Percentiles rank a stretch among this genome's conserved stretches.
These are phyloP conservation scores for Casuarius casuarius DNA, from an alignment of 2,113 vertebrate species.

Conservation along the genomic window DNA sequence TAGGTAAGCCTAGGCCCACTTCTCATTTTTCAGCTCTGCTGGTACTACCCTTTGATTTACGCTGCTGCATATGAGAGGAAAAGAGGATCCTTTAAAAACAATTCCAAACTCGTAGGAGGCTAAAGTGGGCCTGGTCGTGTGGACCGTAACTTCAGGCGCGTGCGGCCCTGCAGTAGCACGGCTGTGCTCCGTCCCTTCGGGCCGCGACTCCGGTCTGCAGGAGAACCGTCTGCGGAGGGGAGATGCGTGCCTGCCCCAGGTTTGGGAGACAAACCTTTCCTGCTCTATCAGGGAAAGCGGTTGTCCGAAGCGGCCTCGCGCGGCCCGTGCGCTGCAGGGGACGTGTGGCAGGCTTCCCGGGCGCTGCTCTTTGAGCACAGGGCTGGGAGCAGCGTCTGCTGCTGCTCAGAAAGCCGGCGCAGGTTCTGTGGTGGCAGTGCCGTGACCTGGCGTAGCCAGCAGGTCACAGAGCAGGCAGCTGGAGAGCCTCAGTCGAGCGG, in stretches of 20 bases:
- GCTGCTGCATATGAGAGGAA: neutral
- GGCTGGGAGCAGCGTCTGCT: neutral
- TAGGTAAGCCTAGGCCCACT: no score
- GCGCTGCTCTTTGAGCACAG: neutral
- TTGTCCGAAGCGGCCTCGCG: no score
- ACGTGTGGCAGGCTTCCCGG: neutral
- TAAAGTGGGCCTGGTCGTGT: neutral
- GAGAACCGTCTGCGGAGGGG: neutral
- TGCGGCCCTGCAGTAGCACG: neutral
- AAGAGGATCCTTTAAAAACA: neutral
- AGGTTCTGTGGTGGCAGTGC: neutral
- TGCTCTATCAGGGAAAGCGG: neutral
- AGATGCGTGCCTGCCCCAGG: neutral
- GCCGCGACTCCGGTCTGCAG: neutral
- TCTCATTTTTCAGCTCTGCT: neutral
- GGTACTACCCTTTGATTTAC: neutral
- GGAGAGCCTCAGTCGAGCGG: neutral
- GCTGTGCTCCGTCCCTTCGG: neutral
- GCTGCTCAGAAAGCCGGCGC: no score
- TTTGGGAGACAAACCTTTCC: neutral
- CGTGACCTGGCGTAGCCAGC: neutral
- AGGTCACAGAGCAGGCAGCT: neutral
- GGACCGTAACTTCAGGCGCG: neutral
- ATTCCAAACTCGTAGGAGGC: neutral
- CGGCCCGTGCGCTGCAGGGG: no score